phyloP scores from a whole-genome alignment of 2,113 vertebrate species.

The Ciconia maguari region DNA sequence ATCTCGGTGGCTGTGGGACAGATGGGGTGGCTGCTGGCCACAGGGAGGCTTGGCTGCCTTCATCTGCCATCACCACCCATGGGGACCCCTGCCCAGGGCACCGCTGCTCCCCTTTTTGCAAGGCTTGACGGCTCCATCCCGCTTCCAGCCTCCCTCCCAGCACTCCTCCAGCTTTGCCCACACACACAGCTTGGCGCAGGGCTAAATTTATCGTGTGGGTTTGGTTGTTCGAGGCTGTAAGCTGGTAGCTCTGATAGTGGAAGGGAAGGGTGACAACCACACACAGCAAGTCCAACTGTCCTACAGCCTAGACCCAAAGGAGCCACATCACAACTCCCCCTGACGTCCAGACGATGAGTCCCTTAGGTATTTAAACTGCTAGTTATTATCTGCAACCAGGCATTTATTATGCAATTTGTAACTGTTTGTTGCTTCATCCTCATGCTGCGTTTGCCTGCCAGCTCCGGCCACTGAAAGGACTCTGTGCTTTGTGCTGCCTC shows the following conservation, averaged over 20 bases:
- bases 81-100: background rate
- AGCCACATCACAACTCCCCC: background rate
- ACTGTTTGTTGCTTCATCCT: background rate
- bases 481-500: background rate
- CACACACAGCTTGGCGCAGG: background rate
- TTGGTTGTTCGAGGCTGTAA: background rate
- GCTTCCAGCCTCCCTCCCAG: background rate
- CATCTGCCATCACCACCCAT: background rate
- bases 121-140: background rate
- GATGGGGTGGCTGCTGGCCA: background rate
- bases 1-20: background rate
- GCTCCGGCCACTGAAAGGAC: background rate
- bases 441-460: background rate
- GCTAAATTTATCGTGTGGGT: fast-evolving
- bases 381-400: background rate
- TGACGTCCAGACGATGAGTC: background rate
- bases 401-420: background rate
- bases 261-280: background rate
- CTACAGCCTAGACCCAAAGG: background rate
- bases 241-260: background rate
- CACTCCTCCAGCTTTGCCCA: background rate
- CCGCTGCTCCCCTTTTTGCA: background rate
- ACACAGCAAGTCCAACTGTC: background rate
- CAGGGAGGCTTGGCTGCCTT: background rate
- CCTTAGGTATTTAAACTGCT: background rate